Evolutionary conservation across 64 coral and sea anemone species (phyloP).

Genomic region (Cladopsammia gracilis): DNA sequence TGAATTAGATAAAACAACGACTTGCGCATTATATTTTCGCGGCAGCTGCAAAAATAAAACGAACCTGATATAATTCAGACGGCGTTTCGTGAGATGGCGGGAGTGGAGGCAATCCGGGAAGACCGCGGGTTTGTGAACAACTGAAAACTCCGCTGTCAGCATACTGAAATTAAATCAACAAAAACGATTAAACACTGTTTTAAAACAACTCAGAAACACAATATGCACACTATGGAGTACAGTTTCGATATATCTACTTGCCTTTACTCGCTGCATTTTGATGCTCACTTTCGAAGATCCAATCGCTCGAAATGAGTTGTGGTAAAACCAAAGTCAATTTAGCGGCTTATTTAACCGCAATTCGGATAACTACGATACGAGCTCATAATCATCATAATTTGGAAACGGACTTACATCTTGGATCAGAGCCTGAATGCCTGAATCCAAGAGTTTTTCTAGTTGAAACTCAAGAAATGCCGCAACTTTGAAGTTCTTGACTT

Average conservation of each 20-base stretch:
- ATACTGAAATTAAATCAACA: conserved; percentile 67
- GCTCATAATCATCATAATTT: neutral
- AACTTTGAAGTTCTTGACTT: neutral
- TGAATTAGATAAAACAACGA: neutral
- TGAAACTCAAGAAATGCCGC: neutral
- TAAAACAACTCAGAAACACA: neutral
- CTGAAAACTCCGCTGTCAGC: conserved; percentile 88
- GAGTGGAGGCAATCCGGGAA: conserved; percentile 88
- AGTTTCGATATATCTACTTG: neutral
- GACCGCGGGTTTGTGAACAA: conserved; percentile 91
- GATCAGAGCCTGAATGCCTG: neutral
- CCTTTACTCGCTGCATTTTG: conserved; percentile 50
- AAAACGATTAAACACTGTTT: neutral
- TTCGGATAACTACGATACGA: neutral
- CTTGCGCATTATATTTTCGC: neutral
- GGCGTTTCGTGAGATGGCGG: conserved; percentile 90
- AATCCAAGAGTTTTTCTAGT: neutral
- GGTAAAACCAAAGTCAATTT: neutral
- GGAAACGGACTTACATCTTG: neutral
- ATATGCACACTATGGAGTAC: neutral
- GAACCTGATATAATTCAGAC: conserved; percentile 98
- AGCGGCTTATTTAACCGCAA: neutral
- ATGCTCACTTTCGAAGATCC: conserved; percentile 25
- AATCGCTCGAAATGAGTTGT: neutral
- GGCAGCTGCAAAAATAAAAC: conserved; percentile 70